Evolutionary conservation across 2,888 invertebrate species (phyloP), one percentile per base, ranked within the genome.

Genomic region (Philereme transversata): DNA sequence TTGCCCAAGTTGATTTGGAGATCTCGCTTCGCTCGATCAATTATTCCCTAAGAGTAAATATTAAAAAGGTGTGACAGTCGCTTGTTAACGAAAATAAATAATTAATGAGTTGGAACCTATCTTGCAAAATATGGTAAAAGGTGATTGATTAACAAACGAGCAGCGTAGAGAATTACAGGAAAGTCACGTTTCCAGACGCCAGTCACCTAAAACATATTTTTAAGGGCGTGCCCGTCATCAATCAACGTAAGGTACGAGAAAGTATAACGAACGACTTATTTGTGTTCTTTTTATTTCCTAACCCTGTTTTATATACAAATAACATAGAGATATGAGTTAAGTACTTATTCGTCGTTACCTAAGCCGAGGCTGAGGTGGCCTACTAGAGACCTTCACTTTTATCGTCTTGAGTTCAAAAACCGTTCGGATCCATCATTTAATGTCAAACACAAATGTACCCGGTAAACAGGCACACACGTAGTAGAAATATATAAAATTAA

Each of bases 151-250:
- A 45, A 48, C 54, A 47, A 45, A 62, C 62, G 53, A 59, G 51
- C 55, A 22, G 59, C 49, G 46, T 2, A 56, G 53, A 52, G 50
- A 53, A 55, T 61, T 46, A 45, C 6, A 53, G 40, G 55, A 62
- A 62, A 58, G 64, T 58, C 61, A 63, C 68, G 63, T 67, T 64
- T 61, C 44, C 48, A 53, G 57, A 57, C n/a, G 54, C 51, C 47
- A n/a, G 51, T 43, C 33, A n/a, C 46, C 35, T 58, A 53, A 52
- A 57, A 57, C 55, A 56, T 62, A 56, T 62, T 48, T 46, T n/a
- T 49, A 52, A 57, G 49, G 52, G 51, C 56, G 40, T 51, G 52
- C 58, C 51, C 46, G 22, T 47, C 53, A 66, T 68, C 62, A 59
- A 66, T 68, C 64, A 68, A 57, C 5, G 22, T 8, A 9, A 48